These are phyloP conservation scores for Hecatera dysodea DNA, from an alignment of 2,888 invertebrate species.

Conservation along the genomic window DNA sequence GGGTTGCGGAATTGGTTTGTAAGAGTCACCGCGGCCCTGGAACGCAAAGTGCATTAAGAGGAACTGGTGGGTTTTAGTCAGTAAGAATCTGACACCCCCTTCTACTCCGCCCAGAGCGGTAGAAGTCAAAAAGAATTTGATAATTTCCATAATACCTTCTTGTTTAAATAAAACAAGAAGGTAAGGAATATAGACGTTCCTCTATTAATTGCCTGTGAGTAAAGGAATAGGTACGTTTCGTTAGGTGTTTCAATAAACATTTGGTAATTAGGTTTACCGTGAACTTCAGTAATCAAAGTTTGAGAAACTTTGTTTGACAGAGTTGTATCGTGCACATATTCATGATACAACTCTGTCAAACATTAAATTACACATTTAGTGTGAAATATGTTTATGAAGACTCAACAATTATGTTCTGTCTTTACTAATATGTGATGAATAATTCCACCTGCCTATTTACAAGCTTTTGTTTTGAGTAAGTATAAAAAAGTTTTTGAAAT, in stretches of 20 bases:
- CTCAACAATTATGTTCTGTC: not conserved
- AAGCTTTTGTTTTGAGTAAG: not conserved
- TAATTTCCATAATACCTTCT: too few relatives aligned
- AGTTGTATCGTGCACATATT: not conserved
- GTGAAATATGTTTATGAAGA: conserved; percentile 9
- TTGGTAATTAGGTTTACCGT: conserved; percentile 14
- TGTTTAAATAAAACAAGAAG: conserved; percentile 10
- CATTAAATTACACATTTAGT: too few relatives aligned
- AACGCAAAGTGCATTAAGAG: too few relatives aligned
- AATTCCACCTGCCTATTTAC: conserved; percentile 14
- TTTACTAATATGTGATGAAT: not conserved
- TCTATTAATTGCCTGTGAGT: conserved; percentile 13
- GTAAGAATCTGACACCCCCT: too few relatives aligned
- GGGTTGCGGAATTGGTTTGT: too few relatives aligned
- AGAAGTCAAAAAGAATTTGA: too few relatives aligned
- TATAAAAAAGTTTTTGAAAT: conserved; percentile 1
- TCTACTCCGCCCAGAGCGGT: too few relatives aligned
- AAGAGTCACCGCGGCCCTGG: too few relatives aligned
- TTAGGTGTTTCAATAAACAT: conserved; percentile 22
- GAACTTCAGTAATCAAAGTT: conserved; percentile 21
- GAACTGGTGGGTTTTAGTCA: too few relatives aligned
- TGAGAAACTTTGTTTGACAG: conserved; percentile 5
- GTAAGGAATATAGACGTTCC: conserved; percentile 5
- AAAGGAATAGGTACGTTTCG: not conserved
- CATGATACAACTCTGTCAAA: too few relatives aligned